Evolutionary conservation across 2,113 vertebrate species (phyloP).

Genomic region (Sinocyclocheilus anophthalmus): DNA sequence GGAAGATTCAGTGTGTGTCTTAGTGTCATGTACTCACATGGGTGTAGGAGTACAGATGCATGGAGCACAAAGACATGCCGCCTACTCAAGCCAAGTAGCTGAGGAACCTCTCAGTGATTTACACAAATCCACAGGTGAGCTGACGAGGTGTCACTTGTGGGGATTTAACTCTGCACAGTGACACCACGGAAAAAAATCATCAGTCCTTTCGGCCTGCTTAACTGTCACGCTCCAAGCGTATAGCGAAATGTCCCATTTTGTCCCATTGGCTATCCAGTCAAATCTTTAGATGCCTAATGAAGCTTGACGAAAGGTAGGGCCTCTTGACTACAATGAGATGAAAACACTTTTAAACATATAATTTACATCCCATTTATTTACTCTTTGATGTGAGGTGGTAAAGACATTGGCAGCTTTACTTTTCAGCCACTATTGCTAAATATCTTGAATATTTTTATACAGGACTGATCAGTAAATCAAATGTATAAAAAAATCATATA

Average conservation of each 20-base stretch:
- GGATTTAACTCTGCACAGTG: constrained; percentile 30
- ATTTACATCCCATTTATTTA: neutral
- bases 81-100: constrained; percentile 52
- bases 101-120: constrained; percentile 38
- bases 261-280: neutral
- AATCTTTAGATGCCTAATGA: neutral
- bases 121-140: constrained; percentile 37
- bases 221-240: neutral
- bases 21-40: neutral
- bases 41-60: constrained; percentile 31
- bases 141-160: constrained; percentile 30
- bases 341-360: neutral
- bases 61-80: constrained; percentile 29
- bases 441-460: neutral
- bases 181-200: constrained; percentile 23
- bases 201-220: constrained; percentile 13
- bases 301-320: neutral
- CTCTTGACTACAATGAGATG: neutral
- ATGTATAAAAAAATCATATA: neutral
- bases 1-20: neutral
- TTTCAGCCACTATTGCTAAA: neutral
- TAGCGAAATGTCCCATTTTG: neutral
- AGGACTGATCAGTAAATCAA: neutral
- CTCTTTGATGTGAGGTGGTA: neutral
- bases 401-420: neutral